Base-by-base conservation (phyloP, 2,888 invertebrate genomes). In the Troides aeacus region DNA sequence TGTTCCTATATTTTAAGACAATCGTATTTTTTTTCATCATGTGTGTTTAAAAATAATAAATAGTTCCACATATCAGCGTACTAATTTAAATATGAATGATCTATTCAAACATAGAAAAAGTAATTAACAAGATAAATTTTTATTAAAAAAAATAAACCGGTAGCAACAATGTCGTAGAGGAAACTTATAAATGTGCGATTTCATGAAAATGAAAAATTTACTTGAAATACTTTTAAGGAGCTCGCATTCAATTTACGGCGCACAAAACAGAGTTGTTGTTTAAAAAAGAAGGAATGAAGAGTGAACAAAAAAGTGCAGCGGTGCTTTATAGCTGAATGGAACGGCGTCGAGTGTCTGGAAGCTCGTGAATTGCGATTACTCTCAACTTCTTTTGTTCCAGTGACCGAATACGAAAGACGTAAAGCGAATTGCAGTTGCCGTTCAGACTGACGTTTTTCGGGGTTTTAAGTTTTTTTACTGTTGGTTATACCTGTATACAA, bases 271-370 rank as follows among this genome's bases (percentile, higher is more conserved):
- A 57, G 61, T 65, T 65, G 62, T 65, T 62, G 69, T 39, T 62
- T 57, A 46, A 69, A 69, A 65, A 69, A 65, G 65, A 65, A 69
- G 64, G 61, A 61, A 65, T 62, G 65, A 64, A 64, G 60, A 62
- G 69, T 62, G 69, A 65, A 69, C 69, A 64, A 65, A 65, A 67
- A 69, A 65, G 64, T 65, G 65, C 69, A 69, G 65, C 65, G 64
- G 69, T 65, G 65, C 69, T 69, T 69, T 65, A 70, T 62, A 50
- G 50, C 59, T 62, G 70, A 62, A 70, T 69, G 62, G 62, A 62
- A 62, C 66, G 50, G 59, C 70, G 66, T 66, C 50, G 62, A 70
- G 70, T 70, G 65, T 66, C 66, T 66, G 62, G 24, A 36, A 70
- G 66, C 65, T 66, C 36, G 65, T 65, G 70, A 66, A 66, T 70